phyloP scores from a whole-genome alignment of 2,113 vertebrate species.

The Saccopteryx leptura region DNA sequence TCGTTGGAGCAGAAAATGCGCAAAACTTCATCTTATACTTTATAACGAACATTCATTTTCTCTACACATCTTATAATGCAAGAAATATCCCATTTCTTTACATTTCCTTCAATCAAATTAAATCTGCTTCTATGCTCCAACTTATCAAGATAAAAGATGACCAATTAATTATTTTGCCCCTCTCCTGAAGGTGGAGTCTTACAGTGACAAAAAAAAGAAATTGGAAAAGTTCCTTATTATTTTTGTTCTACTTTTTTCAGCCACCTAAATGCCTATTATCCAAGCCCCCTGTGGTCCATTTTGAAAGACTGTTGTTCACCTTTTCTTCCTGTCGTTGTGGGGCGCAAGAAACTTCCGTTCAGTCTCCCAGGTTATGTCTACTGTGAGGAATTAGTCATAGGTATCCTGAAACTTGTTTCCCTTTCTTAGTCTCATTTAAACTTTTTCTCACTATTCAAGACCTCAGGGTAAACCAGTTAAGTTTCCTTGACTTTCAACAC shows the following conservation, averaged over 20 bases:
- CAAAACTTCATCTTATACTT: constrained; percentile 9
- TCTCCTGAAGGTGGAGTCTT: not conserved
- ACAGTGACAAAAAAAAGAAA: not conserved
- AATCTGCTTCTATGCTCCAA: not conserved
- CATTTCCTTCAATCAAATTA: not conserved
- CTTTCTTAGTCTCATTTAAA: not conserved
- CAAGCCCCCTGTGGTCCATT: not conserved
- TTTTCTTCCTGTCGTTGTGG: too few species aligned
- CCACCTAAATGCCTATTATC: not conserved
- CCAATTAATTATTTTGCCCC: not conserved
- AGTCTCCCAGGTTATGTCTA: not conserved
- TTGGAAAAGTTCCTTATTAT: not conserved
- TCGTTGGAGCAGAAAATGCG: not conserved
- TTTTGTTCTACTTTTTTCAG: not conserved
- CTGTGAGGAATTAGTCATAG: not conserved
- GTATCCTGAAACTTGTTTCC: not conserved
- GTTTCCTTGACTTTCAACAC: not conserved
- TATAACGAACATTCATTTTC: not conserved
- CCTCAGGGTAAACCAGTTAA: not conserved
- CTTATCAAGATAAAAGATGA: not conserved
- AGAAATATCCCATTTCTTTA: not conserved
- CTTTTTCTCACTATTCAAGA: not conserved
- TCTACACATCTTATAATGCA: not conserved
- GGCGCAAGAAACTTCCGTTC: not conserved
- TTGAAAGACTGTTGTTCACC: not conserved